Conservation (phyloP, 2,113 vertebrate genomes). For the Podarcis raffonei region DNA sequence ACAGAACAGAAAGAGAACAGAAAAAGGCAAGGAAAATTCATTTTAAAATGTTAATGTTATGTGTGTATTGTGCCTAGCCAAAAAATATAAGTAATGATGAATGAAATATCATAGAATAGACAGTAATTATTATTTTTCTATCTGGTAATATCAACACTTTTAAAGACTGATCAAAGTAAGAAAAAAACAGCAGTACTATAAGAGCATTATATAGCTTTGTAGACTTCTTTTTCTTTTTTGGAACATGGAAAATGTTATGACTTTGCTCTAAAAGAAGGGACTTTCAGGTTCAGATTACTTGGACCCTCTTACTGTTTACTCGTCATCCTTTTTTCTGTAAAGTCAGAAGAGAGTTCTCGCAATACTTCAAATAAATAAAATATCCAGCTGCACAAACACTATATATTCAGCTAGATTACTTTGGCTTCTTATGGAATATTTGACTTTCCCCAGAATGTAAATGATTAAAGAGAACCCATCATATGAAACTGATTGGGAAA, state of each 20-base stretch:
- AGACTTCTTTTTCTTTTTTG: conserved; percentile 78
- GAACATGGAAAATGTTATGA: conserved; percentile 77
- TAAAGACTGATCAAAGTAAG: neutral
- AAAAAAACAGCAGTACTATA: conserved; percentile 67
- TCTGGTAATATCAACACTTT: neutral
- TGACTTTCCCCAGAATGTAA: conserved; percentile 76
- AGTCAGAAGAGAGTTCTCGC: conserved; percentile 87
- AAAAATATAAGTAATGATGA: neutral
- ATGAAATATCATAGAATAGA: neutral
- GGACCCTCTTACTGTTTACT: conserved; percentile 80
- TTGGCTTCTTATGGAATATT: conserved; percentile 78
- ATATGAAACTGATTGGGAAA: conserved; percentile 70
- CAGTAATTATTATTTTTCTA: neutral
- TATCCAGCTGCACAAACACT: conserved; percentile 95
- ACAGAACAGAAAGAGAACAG: too few species aligned
- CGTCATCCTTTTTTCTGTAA: conserved; percentile 77
- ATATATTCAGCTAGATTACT: conserved; percentile 77
- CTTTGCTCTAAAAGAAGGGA: conserved; percentile 77
- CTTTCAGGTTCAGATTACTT: conserved; percentile 83
- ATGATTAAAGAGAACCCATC: conserved; percentile 77
- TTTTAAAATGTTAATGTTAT: neutral
- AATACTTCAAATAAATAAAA: conserved; percentile 92
- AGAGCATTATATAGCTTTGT: conserved; percentile 72
- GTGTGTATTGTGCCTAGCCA: neutral
- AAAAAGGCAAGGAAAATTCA: neutral